Evolutionary conservation across 2,113 vertebrate genomes (phyloP), one percentile per base, ranked within the genome.

Genomic region (Tetraodon nigroviridis): DNA sequence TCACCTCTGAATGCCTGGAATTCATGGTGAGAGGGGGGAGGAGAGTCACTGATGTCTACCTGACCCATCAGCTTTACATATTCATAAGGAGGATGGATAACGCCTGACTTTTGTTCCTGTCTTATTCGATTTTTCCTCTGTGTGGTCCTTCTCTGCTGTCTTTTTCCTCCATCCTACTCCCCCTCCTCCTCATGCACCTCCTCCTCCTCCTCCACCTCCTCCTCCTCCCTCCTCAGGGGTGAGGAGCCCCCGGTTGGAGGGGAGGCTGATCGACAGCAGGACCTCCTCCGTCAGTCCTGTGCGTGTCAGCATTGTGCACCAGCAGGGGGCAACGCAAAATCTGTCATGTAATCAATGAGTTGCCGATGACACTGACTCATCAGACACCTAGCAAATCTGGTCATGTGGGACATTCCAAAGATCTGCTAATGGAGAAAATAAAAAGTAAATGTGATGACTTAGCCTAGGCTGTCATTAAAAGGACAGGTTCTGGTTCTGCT

Each of bases 1-100:
- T 49, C 37, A 47, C 46, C 66, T 56, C 71, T 64, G n/a, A n/a
- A n/a, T n/a, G 54, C 56, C 64, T 75, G 53, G 57, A 75, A 83
- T 70, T 69, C 64, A 69, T 27, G 24, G 5, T 27, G 24, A 27
- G 24, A 27, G 52, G 47, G 22, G 73, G 80, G 68, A 77, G 49
- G 51, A 71, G 65, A 81, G 63, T 67, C 68, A 75, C 59, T 71
- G 81, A 86, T 84, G 81, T 68, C 83, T 81, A 77, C 81, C 86
- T 86, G 73, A 86, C 85, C 83, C 75, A 72, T 74, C 68, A 68
- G 72, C 58, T 83, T 84, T 84, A 77, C 86, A 84, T 88, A 90
- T 88, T 84, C 81, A 88, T 86, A 79, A 83, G 87, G 61, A 66
- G 42, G 64, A 84, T 79, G 71, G 71, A 80, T 84, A 58, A 32